Evolutionary conservation across 92 coral and sea anemone genomes (phyloP).

Genomic region (Phymanthus crucifer): DNA sequence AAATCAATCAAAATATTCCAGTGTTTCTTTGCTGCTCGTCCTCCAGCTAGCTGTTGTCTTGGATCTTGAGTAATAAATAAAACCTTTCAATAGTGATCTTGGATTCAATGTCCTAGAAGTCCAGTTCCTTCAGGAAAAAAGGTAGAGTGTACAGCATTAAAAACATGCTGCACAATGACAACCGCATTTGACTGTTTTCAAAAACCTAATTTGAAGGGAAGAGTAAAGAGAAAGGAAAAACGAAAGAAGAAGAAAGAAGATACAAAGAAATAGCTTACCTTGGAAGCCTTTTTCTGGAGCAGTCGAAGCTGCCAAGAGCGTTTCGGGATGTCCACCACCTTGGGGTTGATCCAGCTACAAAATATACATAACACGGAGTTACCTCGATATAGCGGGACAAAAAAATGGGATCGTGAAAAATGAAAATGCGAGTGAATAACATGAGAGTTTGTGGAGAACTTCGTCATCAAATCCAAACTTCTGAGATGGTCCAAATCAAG

Average conservation of each 20-base stretch:
- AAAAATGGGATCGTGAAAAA: too few species aligned
- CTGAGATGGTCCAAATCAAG: too few species aligned
- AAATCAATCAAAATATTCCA: background rate
- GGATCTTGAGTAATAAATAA: background rate
- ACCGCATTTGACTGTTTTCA: too few species aligned
- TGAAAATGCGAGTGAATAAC: too few species aligned
- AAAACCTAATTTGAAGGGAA: too few species aligned
- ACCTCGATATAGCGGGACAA: too few species aligned
- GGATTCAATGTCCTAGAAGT: background rate
- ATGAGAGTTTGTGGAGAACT: too few species aligned
- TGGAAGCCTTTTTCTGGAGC: slow-evolving; percentile 67
- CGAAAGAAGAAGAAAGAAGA: background rate
- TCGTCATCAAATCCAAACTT: too few species aligned
- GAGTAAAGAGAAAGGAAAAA: background rate
- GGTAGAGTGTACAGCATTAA: background rate
- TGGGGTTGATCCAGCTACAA: slow-evolving; percentile 73
- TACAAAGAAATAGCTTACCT: too few species aligned
- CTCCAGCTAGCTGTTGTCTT: background rate
- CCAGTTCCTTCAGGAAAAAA: background rate
- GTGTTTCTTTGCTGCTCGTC: background rate
- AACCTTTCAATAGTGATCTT: background rate
- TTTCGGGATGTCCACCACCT: slow-evolving; percentile 59
- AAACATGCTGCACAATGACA: background rate
- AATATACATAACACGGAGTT: background rate
- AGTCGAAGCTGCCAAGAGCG: slow-evolving; percentile 42